Percentiles rank a stretch among this genome's conserved stretches.
These are phyloP conservation scores for Rhombomys opimus DNA, from an alignment of 2,113 vertebrate genomes.

Conservation along the genomic window DNA sequence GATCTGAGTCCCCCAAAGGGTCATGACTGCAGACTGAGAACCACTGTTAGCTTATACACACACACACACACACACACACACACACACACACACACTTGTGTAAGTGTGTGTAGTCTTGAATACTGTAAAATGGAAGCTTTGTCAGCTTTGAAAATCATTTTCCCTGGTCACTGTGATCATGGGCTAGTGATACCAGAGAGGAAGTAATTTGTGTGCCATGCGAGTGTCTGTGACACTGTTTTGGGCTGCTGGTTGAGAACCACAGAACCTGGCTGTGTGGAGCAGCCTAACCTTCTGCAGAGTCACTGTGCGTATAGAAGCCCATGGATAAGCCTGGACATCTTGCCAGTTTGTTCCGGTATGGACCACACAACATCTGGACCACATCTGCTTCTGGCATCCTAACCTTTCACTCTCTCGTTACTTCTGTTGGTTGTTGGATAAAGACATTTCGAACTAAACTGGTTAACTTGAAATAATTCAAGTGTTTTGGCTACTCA, in stretches of 20 bases:
- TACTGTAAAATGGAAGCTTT: not conserved
- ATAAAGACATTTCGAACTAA: not conserved
- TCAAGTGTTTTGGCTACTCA: not conserved
- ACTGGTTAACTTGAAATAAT: conserved; percentile 7
- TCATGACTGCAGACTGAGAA: not conserved
- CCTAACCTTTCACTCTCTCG: not conserved
- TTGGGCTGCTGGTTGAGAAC: not conserved
- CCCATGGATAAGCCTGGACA: not conserved
- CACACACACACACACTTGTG: not conserved
- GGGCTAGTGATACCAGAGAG: not conserved
- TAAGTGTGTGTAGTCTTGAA: not conserved
- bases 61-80: not conserved
- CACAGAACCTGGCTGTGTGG: not conserved
- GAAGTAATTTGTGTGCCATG: not conserved
- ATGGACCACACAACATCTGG: not conserved
- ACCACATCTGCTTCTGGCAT: not conserved
- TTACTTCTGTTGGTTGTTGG: not conserved
- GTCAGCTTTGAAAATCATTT: not conserved
- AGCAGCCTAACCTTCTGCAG: not conserved
- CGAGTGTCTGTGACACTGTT: not conserved
- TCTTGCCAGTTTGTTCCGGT: not conserved
- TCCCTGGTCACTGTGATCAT: not conserved
- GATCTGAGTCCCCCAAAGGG: not conserved
- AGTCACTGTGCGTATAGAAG: not conserved
- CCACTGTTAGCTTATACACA: not conserved